Evolutionary conservation across 2,888 invertebrate genomes (phyloP), one percentile per base, ranked within the genome.

Genomic region (Pachliopta kotzebuea): DNA sequence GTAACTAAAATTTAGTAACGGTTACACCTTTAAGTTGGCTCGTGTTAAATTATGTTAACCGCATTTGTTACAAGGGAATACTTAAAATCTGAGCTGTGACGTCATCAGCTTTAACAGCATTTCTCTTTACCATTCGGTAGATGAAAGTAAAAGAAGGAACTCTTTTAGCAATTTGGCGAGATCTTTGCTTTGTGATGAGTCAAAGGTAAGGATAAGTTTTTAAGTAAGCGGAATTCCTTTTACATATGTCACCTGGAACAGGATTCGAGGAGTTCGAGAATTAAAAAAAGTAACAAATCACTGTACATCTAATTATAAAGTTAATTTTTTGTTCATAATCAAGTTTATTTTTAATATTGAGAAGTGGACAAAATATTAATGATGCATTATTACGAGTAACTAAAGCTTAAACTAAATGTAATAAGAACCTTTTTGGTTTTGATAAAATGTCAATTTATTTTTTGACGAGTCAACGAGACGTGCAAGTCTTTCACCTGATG

Each of bases 151-250:
- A 52, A 52, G 8, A 52, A 21, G 50, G 14, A 52, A 14, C 50
- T 52, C 21, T 52, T 52, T 52, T 21, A 52, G 50, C 50, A 21
- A 52, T 52, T 52, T 52, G 14, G 50, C 21, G 11, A 14, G 50
- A 21, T 23, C 21, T 8, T 20, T 52, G 21, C 50, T 52, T 14
- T 9, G 6, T 20, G n/a, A 52, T 21, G 21, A 52, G 50, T 20
- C 50, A 52, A 52, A 52, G 42, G 17, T 42, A 18, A 42, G 50
- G 21, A 20, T 20, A 21, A 8, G 50, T 23, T 21, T 21, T 52
- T 52, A 18, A 52, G 50, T 52, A 52, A 52, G 50, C 20, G 50
- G 37, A 52, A 52, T 52, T 52, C 21, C 50, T 23, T 52, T 21
- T 3, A 52, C 50, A 21, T 21, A 21, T 52, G 23, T 52, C 14